Percentiles rank a stretch among this genome's conserved stretches.
phyloP scores from a whole-genome alignment of 2,797 vertebrate species.

The Chaenodraco wilsoni region DNA sequence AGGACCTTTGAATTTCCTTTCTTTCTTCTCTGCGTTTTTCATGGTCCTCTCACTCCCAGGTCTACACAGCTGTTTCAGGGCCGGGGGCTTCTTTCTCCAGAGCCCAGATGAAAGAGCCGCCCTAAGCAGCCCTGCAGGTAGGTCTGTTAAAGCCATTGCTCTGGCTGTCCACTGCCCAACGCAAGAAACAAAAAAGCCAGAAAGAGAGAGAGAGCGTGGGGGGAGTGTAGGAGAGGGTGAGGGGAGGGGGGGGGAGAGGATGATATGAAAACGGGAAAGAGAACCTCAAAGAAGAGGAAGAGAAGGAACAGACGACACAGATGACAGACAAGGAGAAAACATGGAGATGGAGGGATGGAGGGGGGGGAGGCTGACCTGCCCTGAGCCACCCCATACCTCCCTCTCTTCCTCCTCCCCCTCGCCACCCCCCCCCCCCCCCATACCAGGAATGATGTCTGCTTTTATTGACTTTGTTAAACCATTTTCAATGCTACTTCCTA shows the following conservation, averaged over 20 bases:
- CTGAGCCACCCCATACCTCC: constrained; percentile 51
- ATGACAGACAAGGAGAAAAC: constrained; percentile 60
- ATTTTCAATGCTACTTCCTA: constrained; percentile 87
- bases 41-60: constrained; percentile 80
- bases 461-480: constrained; percentile 90
- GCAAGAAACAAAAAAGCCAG: constrained; percentile 69
- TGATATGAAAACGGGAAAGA: constrained; percentile 48
- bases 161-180: constrained; percentile 73
- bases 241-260: constrained; percentile 50
- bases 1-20: constrained; percentile 81
- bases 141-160: constrained; percentile 87
- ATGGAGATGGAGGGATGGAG: constrained; percentile 43
- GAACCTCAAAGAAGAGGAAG: constrained; percentile 37
- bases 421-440: constrained; percentile 61
- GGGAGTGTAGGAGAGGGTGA: constrained; percentile 36
- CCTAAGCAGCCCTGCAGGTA: constrained; percentile 85
- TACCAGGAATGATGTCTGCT: constrained; percentile 85
- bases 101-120: constrained; percentile 87
- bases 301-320: constrained; percentile 51
- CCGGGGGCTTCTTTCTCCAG: constrained; percentile 85
- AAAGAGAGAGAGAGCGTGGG: constrained; percentile 27
- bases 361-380: constrained; percentile 48
- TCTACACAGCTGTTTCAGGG: constrained; percentile 85
- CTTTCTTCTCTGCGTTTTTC: constrained; percentile 82
- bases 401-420: constrained; percentile 27